Evolutionary conservation across 2,113 vertebrate species (phyloP).

Genomic region (Isichthys henryi): DNA sequence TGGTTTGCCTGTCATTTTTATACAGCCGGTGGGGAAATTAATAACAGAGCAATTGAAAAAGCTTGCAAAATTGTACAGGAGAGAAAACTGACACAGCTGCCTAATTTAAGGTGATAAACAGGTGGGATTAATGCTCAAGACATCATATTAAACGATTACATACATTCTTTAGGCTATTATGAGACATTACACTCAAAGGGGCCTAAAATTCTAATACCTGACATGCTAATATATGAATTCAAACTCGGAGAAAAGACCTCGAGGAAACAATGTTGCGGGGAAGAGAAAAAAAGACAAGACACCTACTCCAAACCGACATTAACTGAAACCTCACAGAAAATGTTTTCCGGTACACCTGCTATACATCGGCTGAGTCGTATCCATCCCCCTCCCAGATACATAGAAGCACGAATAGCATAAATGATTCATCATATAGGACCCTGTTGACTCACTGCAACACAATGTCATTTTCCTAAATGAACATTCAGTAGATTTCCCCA

Average conservation of each 20-base stretch:
- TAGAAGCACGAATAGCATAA: background rate
- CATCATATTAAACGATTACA: background rate
- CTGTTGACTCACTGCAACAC: background rate
- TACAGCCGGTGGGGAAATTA: background rate
- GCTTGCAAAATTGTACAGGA: background rate
- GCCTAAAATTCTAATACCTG: background rate
- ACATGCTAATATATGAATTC: background rate
- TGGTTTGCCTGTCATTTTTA: background rate
- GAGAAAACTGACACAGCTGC: background rate
- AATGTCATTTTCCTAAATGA: background rate
- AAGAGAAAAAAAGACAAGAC: background rate
- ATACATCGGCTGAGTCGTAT: background rate
- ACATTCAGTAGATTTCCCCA: background rate
- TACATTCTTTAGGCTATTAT: background rate
- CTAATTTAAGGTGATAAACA: background rate
- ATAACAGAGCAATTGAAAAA: background rate
- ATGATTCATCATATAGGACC: background rate
- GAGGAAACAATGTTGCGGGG: background rate
- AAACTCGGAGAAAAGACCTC: background rate
- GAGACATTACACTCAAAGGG: background rate
- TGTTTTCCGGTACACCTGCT: constrained; percentile 2
- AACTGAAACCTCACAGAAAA: background rate
- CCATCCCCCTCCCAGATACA: background rate
- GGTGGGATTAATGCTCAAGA: background rate
- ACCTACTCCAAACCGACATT: background rate